These are phyloP conservation scores for Hoplodrina ambigua DNA, from an alignment of 2,888 invertebrate genomes.

Conservation along the genomic window DNA sequence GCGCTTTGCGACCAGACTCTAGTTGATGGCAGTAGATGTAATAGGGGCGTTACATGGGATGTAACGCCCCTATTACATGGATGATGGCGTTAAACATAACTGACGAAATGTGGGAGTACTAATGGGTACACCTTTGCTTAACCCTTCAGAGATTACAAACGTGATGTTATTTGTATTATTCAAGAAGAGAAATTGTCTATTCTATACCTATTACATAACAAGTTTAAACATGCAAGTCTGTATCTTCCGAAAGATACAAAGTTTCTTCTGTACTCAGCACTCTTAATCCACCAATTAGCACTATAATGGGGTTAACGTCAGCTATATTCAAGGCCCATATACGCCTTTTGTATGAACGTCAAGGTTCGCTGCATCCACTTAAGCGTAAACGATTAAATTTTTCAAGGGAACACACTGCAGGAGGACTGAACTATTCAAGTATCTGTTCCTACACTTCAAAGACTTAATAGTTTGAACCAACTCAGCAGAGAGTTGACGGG, in stretches of 20 bases:
- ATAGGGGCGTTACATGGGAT: too few relatives aligned
- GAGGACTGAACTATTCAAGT: slow-evolving; percentile 40
- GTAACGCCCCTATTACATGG: too few relatives aligned
- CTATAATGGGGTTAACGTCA: background rate
- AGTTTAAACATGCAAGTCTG: too few relatives aligned
- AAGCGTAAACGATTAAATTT: slow-evolving; percentile 47
- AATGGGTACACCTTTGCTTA: too few relatives aligned
- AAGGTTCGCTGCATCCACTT: slow-evolving; percentile 30
- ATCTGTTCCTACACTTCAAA: slow-evolving; percentile 29
- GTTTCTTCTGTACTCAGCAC: background rate
- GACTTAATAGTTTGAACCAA: slow-evolving; percentile 36
- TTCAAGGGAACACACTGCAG: slow-evolving; percentile 41
- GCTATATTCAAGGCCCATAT: background rate
- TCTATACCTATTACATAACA: too few relatives aligned
- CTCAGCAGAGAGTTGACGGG: slow-evolving; percentile 17
- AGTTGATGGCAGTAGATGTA: too few relatives aligned
- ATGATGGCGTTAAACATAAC: too few relatives aligned
- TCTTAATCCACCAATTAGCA: background rate
- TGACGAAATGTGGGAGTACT: too few relatives aligned
- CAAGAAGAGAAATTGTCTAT: too few relatives aligned
- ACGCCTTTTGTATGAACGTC: slow-evolving; percentile 22
- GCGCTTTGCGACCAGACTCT: too few relatives aligned
- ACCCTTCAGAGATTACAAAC: too few relatives aligned
- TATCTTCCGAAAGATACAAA: background rate
- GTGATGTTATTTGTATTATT: too few relatives aligned